phyloP scores from a whole-genome alignment of 1,140 invertebrate genomes.

The Metopolophium dirhodum region DNA sequence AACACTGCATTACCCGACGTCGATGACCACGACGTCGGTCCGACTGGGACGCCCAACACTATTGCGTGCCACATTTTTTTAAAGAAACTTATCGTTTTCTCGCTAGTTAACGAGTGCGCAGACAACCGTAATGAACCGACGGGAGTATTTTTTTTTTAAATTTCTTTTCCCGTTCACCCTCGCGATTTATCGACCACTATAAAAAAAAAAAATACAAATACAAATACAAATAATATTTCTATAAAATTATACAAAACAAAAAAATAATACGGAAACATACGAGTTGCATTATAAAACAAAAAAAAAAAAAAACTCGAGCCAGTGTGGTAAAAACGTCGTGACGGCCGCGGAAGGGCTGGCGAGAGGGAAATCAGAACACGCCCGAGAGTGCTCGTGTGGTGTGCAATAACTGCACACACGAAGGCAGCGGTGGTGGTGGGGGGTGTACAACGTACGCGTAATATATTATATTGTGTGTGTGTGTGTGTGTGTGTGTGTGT shows the following conservation, averaged over 20 bases:
- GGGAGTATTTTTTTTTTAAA: neutral
- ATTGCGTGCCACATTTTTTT: neutral
- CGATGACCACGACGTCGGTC: neutral
- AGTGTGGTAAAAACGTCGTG: neutral
- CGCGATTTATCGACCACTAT: neutral
- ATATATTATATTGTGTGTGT: neutral
- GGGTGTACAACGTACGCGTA: neutral
- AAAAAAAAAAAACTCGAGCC: neutral
- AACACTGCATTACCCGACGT: neutral
- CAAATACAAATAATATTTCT: neutral
- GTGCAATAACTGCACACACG: neutral
- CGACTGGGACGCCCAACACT: neutral
- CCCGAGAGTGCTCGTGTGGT: neutral
- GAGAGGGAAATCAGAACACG: neutral
- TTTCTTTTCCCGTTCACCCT: neutral
- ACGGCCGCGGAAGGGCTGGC: neutral
- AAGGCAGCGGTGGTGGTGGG: neutral
- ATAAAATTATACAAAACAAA: neutral
- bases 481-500: neutral
- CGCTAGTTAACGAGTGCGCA: neutral
- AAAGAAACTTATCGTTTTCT: slow-evolving; percentile 21
- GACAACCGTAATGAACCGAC: neutral
- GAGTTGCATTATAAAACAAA: neutral
- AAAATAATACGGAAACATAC: neutral
- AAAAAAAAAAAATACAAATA: slow-evolving; percentile 3